Evolutionary conservation across 1,140 invertebrate species (phyloP), one percentile per base, ranked within the genome.

Genomic region (Lepidurus couesii): DNA sequence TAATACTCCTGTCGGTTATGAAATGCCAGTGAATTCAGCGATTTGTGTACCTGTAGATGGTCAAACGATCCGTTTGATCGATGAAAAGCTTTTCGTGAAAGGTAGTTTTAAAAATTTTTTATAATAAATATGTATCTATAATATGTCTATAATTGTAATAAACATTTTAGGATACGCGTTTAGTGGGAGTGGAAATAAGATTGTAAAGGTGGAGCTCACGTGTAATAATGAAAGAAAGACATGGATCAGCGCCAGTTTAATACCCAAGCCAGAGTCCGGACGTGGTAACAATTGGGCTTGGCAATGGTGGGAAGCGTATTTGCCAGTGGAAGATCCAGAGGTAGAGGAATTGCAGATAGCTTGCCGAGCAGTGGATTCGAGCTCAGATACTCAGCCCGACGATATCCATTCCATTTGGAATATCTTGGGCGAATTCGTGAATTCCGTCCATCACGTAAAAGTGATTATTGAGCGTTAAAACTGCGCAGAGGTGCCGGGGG

Each of bases 101-200:
- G 75, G 73, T 77, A 76, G 16, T 21, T 43, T 45, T 79, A 3
- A 42, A 34, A 1, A 21, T 44, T 13, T 43, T 26, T n/a, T n/a
- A n/a, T n/a, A n/a, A n/a, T n/a, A n/a, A n/a, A n/a, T n/a, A n/a
- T n/a, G n/a, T n/a, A n/a, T n/a, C n/a, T n/a, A n/a, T n/a, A n/a
- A n/a, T n/a, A n/a, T n/a, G n/a, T n/a, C n/a, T n/a, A n/a, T n/a
- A n/a, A n/a, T n/a, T n/a, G n/a, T n/a, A 9, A 5, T 10, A 34
- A 26, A 44, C 1, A 1, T 24, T 77, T 21, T 79, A 79, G 78
- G 78, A 3, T 79, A 76, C 16, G 78, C 78, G 16, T 79, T n/a
- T 21, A 45, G 24, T 3, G 78, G 78, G 11, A 44, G 78, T 10
- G 78, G 78, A 1, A 26, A 74, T 10, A 34, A 47, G 10, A 79